A percentile compares a stretch with the other conserved stretches of the same genome.
These are phyloP conservation scores for Prosapia bicincta DNA, from an alignment of 2,888 invertebrate species.

Conservation along the genomic window DNA sequence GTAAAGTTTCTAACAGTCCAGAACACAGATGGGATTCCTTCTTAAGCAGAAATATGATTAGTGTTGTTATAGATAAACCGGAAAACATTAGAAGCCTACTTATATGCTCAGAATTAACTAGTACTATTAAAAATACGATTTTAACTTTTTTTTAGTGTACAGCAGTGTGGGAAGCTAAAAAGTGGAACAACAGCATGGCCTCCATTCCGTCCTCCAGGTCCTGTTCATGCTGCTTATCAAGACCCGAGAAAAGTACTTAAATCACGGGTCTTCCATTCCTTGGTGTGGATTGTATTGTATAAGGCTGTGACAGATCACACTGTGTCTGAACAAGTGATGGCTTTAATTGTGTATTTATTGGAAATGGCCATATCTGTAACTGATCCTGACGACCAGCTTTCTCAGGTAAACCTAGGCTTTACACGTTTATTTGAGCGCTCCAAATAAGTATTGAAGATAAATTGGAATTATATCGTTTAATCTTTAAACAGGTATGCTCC, in stretches of 20 bases:
- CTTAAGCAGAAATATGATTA: too few relatives aligned
- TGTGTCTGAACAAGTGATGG: conserved; percentile 84
- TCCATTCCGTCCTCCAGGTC: conserved; percentile 69
- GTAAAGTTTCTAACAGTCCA: too few relatives aligned
- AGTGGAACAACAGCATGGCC: conserved; percentile 68
- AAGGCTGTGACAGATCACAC: conserved; percentile 72
- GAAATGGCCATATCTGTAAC: conserved; percentile 60
- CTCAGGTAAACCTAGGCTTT: too few relatives aligned
- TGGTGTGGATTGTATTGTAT: conserved; percentile 77
- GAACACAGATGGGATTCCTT: too few relatives aligned
- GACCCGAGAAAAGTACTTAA: conserved; percentile 63
- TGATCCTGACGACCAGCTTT: conserved; percentile 39
- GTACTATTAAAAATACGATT: conserved; percentile 38
- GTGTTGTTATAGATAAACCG: conserved; percentile 41
- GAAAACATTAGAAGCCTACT: background rate
- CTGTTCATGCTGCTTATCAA: conserved; percentile 60
- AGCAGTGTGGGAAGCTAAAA: conserved; percentile 56
- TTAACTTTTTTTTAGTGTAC: conserved; percentile 50
- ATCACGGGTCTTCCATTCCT: conserved; percentile 64
- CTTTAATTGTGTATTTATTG: conserved; percentile 79
- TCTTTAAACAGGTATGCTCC: conserved; percentile 52
- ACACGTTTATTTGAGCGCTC: too few relatives aligned
- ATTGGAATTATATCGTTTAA: too few relatives aligned
- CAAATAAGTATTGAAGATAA: too few relatives aligned
- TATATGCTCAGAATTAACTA: background rate